Conservation (phyloP, 2,797 vertebrate species). For the Hydrolagus colliei region DNA sequence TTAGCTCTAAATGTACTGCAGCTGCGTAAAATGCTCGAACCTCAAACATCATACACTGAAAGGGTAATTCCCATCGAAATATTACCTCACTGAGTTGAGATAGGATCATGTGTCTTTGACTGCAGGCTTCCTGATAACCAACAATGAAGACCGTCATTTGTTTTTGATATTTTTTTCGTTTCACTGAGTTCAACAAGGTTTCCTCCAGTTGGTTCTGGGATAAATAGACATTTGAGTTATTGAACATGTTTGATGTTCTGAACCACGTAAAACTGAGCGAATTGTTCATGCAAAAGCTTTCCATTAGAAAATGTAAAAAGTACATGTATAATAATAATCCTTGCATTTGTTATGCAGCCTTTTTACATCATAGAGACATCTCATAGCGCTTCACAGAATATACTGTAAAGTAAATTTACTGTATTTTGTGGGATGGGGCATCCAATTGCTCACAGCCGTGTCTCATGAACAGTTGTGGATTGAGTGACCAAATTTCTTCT, state of each 20-base stretch:
- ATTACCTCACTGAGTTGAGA: slow-evolving; percentile 25
- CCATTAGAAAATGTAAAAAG: neutral
- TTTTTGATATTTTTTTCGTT: slow-evolving; percentile 17
- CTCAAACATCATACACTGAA: neutral
- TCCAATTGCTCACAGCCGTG: too few species aligned
- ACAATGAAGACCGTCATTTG: slow-evolving; percentile 28
- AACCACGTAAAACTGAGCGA: neutral
- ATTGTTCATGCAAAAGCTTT: neutral
- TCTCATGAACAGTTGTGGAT: too few species aligned
- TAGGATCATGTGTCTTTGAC: slow-evolving; percentile 5
- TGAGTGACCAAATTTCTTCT: too few species aligned
- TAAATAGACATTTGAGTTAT: neutral
- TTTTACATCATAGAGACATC: too few species aligned
- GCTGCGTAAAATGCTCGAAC: neutral
- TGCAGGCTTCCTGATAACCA: slow-evolving; percentile 25
- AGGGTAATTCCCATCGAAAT: neutral
- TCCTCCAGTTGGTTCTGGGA: slow-evolving; percentile 21
- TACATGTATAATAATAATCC: neutral
- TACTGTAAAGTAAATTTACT: too few species aligned
- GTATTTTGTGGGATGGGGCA: too few species aligned
- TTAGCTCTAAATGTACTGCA: too few species aligned
- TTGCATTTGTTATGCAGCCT: too few species aligned
- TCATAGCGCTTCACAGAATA: too few species aligned
- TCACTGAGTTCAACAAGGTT: neutral
- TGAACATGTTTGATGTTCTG: neutral